phyloP scores from a whole-genome alignment of 1,140 invertebrate species.

The Plectus sambesii region DNA sequence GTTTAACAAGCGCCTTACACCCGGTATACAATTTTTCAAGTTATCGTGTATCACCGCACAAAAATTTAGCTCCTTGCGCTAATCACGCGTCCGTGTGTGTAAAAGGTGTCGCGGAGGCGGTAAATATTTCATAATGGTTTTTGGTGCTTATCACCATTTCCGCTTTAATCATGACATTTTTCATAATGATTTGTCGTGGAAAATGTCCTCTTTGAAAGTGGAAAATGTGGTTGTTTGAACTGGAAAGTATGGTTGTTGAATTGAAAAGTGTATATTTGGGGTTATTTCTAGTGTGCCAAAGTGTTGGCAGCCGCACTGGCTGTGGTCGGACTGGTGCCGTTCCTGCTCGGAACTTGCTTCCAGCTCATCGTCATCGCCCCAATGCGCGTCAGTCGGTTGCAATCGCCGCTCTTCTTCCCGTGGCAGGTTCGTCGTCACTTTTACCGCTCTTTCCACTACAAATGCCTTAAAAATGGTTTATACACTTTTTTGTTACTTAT shows the following conservation, averaged over 20 bases:
- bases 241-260: conserved; percentile 35
- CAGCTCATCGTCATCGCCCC: conserved; percentile 79
- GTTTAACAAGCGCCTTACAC: no score
- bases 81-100: conserved; percentile 61
- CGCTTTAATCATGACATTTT: conserved; percentile 4
- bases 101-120: no score
- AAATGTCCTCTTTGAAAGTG: conserved; percentile 11
- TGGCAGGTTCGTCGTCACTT: conserved; percentile 54
- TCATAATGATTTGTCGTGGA: conserved; percentile 1
- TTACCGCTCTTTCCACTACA: no score
- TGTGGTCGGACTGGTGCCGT: conserved; percentile 74
- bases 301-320: conserved; percentile 60
- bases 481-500: no score
- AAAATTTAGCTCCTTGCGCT: no score
- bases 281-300: conserved; percentile 48
- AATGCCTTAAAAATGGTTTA: no score
- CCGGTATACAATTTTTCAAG: no score
- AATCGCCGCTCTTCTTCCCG: conserved; percentile 84
- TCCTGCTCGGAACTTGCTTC: conserved; percentile 63
- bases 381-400: conserved; percentile 74
- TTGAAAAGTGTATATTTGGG: conserved; percentile 18
- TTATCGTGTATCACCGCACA: no score
- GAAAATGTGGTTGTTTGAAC: conserved; percentile 25
- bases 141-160: not conserved
- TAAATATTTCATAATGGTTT: no score